Base-by-base conservation (phyloP, 2,797 vertebrate genomes). In the Pangasius krempfi region DNA sequence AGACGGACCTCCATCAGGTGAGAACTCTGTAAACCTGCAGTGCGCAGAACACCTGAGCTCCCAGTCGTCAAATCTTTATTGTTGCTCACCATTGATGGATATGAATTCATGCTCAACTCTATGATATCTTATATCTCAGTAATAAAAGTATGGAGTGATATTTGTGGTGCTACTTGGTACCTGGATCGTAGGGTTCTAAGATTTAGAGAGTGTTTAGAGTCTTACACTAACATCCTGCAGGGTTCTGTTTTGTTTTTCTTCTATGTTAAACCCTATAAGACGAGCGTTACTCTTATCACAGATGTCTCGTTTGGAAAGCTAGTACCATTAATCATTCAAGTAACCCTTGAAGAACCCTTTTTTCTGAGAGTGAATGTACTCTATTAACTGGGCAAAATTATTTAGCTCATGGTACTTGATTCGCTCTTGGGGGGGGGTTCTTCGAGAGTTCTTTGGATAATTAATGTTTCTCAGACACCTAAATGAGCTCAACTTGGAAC, bases 1-100 rank as follows among this genome's bases (percentile, higher is more conserved):
- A 64, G 97, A 99, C 33, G 96, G 95, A 94, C 95, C 94, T 84
- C 92, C 95, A 86, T 89, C 96, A 96, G 97, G 98, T 99, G 90
- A 91, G 85, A 14, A n/a, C 16, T 88, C 78, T 0, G 12, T 20
- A 18, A 40, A n/a, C 82, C 18, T 5, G 5, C 78, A 80, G n/a
- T 4, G n/a, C 33, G n/a, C 30, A 52, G 50, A 18, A 33, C 50
- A 54, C 54, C 27, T 78, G 44, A n/a, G 8, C 47, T 76, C 73
- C 14, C 14, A 16, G 47, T 76, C 13, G 13, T 76, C 44, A 8
- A 7, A 37, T 30, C n/a, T 66, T 30, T 30, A 66, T 66, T 66
- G 70, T 22, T 73, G 37, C 9, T 44, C 12, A 37, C 16, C 13
- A 7, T 7, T 20, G 30, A 70, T 33, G 30, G n/a, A 37, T 7